Percentiles rank a stretch among this genome's conserved stretches.
Conservation (phyloP, 2,113 vertebrate genomes). For the Dicrurus megarhynchus region DNA sequence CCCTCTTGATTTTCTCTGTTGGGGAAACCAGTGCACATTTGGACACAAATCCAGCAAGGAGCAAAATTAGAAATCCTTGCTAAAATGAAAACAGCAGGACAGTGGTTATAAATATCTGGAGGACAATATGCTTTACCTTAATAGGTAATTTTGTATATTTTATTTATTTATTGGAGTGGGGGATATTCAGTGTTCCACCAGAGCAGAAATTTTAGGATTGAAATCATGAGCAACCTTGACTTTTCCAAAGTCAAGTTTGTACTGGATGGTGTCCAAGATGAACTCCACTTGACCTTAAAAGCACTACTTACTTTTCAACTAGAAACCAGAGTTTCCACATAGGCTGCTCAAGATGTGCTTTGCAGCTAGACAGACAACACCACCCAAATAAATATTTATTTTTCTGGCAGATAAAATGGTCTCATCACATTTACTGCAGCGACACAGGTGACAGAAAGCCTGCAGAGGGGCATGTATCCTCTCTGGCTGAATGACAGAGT, state of each 20-base stretch:
- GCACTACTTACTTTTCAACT: not conserved
- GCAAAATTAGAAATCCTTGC: conserved; percentile 28
- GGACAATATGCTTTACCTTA: conserved; percentile 53
- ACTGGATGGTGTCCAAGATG: conserved; percentile 15
- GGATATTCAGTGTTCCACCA: not conserved
- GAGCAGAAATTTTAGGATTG: not conserved
- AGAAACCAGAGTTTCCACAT: not conserved
- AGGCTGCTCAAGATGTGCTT: not conserved
- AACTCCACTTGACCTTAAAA: conserved; percentile 27
- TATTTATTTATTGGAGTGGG: conserved; percentile 8
- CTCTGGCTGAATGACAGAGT: fast-evolving
- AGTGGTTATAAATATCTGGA: conserved; percentile 48
- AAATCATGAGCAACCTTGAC: not conserved
- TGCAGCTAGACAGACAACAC: not conserved
- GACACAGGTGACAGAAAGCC: not conserved
- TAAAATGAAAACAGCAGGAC: conserved; percentile 19
- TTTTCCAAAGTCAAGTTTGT: not conserved
- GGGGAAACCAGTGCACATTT: not conserved
- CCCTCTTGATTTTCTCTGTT: not conserved
- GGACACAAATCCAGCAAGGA: not conserved
- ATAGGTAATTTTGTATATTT: conserved; percentile 45
- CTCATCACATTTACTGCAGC: not conserved
- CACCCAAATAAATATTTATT: not conserved
- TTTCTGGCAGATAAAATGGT: not conserved
- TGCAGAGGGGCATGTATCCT: not conserved